Base-by-base conservation (phyloP, 2,888 invertebrate genomes). In the Harmothoe impar region DNA sequence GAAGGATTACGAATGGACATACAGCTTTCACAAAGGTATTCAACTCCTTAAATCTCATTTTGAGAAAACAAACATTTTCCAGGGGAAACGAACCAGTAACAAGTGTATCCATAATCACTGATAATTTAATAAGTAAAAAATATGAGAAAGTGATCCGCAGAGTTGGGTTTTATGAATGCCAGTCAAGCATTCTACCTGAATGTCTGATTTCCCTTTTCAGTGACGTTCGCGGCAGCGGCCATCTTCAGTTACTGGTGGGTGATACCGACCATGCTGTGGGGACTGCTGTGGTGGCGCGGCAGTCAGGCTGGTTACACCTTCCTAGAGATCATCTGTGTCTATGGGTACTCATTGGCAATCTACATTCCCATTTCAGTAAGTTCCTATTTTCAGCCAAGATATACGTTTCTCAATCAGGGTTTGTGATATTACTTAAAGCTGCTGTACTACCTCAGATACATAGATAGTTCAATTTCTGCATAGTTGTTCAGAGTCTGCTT, bases 321-420 rank as follows among this genome's bases (percentile, higher is more conserved):
- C 95, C 96, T 99, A 93, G 98, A 99, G 93, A 97, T 99, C 17
- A 97, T 99, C 95, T 99, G 99, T 95, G 97, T 99, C 17, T 99
- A 99, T 95, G 99, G 99, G 15, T 99, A 99, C 96, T 99, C 99
- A 0, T 96, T 99, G 84, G 97, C 98, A 54, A 98, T 99, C 94
- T 99, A 98, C 96, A 97, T 99, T 94, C 99, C 99, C 5, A 98
- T 98, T 15, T 98, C 99, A 0, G 97, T 97, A 94, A 95, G 96
- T 95, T 23, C 25, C 20, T 20, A 52, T 43, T n/a, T 10, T 43
- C 43, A 43, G n/a, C n/a, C n/a, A n/a, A n/a, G 3, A 43, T 3
- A 43, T 3, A 43, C 43, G 43, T 43, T 10, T 43, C 81, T 90
- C 51, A 0, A 68, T n/a, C 43, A 25, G 20, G 20, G 0, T 10